phyloP scores from a whole-genome alignment of 2,888 invertebrate species.

The Platycheirus rosarum region DNA sequence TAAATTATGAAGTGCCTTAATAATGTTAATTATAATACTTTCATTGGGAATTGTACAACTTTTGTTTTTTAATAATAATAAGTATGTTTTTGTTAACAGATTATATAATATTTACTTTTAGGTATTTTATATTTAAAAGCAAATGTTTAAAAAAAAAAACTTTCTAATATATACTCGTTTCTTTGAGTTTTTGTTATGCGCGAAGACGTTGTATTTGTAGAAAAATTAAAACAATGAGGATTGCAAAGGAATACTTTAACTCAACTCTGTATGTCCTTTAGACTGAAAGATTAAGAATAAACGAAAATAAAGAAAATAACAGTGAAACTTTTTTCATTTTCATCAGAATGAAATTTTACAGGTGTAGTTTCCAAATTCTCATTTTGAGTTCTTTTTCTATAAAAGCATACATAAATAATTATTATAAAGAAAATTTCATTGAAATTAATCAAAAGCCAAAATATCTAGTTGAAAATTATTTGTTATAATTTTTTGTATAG shows the following conservation, averaged over 20 bases:
- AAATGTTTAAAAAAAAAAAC: slow-evolving; percentile 25
- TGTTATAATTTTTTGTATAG: too few species aligned
- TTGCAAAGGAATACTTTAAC: slow-evolving; percentile 42
- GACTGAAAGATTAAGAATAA: slow-evolving; percentile 61
- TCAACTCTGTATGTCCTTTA: slow-evolving; percentile 56
- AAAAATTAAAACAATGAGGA: slow-evolving; percentile 43
- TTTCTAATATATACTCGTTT: slow-evolving; percentile 5
- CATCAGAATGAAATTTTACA: not conserved
- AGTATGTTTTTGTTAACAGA: slow-evolving; percentile 42
- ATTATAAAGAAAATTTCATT: too few species aligned
- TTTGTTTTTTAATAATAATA: slow-evolving; percentile 27
- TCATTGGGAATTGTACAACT: slow-evolving; percentile 49
- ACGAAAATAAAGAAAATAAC: slow-evolving; percentile 32
- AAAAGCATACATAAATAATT: too few species aligned
- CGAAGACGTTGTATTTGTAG: slow-evolving; percentile 43
- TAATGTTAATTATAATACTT: slow-evolving; percentile 39
- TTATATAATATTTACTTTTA: slow-evolving; percentile 50
- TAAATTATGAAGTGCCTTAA: slow-evolving; percentile 57
- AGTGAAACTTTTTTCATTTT: not conserved
- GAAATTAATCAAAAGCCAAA: too few species aligned
- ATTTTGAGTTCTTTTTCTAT: too few species aligned
- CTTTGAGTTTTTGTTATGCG: slow-evolving; percentile 26
- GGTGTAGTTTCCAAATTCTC: too few species aligned
- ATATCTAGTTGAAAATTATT: too few species aligned
- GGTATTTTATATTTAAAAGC: slow-evolving; percentile 46